Evolutionary conservation across 2,113 vertebrate species (phyloP).

Genomic region (Odocoileus hemionus): DNA sequence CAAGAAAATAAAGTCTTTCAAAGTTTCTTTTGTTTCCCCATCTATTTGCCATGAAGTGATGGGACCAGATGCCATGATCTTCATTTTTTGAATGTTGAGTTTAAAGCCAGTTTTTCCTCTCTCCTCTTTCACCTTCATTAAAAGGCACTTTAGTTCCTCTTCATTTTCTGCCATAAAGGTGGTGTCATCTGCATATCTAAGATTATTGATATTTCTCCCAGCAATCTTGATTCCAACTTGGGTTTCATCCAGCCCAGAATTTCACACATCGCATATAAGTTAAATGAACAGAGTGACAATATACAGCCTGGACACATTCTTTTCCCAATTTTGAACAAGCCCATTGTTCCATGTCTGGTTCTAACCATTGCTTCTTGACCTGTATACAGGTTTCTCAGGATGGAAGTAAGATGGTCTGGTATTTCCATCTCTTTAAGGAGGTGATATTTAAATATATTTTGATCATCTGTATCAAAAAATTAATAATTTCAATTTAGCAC

Average conservation of each 20-base stretch:
- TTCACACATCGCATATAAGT: neutral
- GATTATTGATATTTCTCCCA: neutral
- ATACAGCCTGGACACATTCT: neutral
- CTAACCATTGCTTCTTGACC: neutral
- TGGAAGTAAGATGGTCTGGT: neutral
- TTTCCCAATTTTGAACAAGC: neutral
- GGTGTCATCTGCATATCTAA: neutral
- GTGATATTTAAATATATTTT: constrained; percentile 12
- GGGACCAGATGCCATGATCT: rapidly evolving
- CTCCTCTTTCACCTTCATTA: neutral
- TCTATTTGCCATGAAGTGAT: neutral
- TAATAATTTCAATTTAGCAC: constrained; percentile 29
- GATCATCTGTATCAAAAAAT: neutral
- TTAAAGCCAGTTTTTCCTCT: neutral
- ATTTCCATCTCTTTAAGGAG: neutral
- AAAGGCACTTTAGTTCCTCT: neutral
- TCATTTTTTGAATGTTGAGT: neutral
- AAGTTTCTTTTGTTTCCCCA: neutral
- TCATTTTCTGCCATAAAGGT: neutral
- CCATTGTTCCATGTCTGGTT: rapidly evolving
- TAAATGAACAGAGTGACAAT: neutral
- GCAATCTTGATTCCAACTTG: neutral
- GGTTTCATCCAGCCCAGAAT: neutral
- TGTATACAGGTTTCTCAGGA: neutral
- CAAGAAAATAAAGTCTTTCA: neutral